phyloP scores from a whole-genome alignment of 1,140 invertebrate species.

The Bombus difficillimus region DNA sequence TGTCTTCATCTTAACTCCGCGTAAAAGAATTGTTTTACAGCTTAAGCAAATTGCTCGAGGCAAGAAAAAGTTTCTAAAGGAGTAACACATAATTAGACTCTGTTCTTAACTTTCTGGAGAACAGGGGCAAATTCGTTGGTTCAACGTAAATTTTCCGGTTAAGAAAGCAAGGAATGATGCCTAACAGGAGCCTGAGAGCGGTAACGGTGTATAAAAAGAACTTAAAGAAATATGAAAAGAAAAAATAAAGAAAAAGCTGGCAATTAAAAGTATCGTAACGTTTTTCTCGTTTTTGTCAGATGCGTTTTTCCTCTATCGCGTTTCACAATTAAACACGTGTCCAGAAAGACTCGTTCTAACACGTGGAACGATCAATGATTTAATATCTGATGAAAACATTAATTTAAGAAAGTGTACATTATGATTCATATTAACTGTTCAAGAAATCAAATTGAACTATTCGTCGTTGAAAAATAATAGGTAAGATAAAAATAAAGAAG shows the following conservation, averaged over 20 bases:
- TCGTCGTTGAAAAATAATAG: too few relatives aligned
- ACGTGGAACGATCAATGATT: background rate
- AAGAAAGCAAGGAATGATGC: background rate
- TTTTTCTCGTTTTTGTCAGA: background rate
- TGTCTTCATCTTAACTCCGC: background rate
- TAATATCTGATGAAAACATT: too few relatives aligned
- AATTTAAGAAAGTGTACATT: too few relatives aligned
- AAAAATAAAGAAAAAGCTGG: too few relatives aligned
- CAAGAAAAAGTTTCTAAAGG: background rate
- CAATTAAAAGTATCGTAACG: conserved; percentile 17
- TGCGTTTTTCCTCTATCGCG: background rate
- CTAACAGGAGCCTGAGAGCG: background rate
- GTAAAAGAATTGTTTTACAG: conserved; percentile 5
- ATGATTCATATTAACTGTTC: too few relatives aligned
- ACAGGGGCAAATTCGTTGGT: background rate
- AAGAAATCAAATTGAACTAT: too few relatives aligned
- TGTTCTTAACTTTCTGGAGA: background rate
- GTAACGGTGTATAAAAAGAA: background rate
- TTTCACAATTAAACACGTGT: background rate
- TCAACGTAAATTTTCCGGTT: background rate
- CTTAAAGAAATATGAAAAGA: background rate
- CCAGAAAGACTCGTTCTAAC: too few relatives aligned
- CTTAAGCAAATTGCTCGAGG: background rate
- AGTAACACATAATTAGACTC: conserved; percentile 22
- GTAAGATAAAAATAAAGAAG: too few relatives aligned